phyloP scores from a whole-genome alignment of 2,113 vertebrate species.

The Pogonocichla stellata region DNA sequence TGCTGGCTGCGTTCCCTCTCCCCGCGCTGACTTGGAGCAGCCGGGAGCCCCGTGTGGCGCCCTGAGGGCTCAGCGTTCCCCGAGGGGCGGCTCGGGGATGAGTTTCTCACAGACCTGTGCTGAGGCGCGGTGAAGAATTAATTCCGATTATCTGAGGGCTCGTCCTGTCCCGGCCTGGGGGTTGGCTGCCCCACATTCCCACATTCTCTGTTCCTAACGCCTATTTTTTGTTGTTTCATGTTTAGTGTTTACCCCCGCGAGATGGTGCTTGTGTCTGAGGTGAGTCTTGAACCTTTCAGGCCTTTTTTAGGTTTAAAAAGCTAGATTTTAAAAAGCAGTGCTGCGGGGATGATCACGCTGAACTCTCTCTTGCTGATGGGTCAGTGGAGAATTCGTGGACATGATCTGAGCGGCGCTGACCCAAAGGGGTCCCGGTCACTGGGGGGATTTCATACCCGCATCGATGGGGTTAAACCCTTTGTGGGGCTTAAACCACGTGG shows the following conservation, averaged over 20 bases:
- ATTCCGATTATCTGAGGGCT: neutral
- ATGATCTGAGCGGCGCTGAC: neutral
- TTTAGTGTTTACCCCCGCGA: rapidly evolving
- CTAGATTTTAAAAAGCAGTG: rapidly evolving
- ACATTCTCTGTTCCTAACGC: rapidly evolving
- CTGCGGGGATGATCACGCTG: neutral
- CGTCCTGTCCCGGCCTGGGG: neutral
- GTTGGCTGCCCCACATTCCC: rapidly evolving
- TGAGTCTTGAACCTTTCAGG: neutral
- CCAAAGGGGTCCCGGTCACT: rapidly evolving
- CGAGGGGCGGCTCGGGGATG: neutral
- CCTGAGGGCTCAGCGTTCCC: too few relatives aligned
- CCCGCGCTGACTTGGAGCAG: rapidly evolving
- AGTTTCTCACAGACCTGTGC: neutral
- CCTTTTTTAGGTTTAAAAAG: too few relatives aligned
- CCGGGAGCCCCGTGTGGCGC: too few relatives aligned
- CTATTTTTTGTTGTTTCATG: rapidly evolving
- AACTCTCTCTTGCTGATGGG: neutral
- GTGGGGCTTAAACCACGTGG: neutral
- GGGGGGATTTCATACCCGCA: rapidly evolving
- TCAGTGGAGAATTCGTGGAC: neutral
- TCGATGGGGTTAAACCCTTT: neutral
- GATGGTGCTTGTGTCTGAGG: rapidly evolving
- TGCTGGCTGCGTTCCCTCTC: rapidly evolving
- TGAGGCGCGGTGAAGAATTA: neutral